Percentiles rank a stretch among this genome's conserved stretches.
Evolutionary conservation across 1,140 invertebrate genomes (phyloP).

Genomic region (Danaus melanippus): DNA sequence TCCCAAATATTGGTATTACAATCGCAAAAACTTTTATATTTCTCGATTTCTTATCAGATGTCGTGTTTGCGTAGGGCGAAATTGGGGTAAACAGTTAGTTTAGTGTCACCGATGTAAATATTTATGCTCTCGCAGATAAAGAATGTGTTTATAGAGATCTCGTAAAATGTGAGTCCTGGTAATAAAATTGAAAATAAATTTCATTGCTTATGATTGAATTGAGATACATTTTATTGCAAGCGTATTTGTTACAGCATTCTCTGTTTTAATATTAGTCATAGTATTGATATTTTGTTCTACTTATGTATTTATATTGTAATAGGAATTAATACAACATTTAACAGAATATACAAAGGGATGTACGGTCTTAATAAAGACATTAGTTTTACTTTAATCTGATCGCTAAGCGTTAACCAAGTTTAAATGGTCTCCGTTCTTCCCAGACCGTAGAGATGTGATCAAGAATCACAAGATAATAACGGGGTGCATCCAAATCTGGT

Average conservation of each 20-base stretch:
- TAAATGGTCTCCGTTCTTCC: no score
- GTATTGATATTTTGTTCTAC: no score
- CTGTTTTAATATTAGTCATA: no score
- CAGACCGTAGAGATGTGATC: no score
- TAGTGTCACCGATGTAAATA: constrained; percentile 35
- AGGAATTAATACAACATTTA: background rate
- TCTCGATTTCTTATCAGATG: constrained; percentile 16
- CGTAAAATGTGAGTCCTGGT: constrained; percentile 28
- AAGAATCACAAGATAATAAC: no score
- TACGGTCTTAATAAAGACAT: background rate
- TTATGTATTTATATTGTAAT: no score
- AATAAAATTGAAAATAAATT: constrained; percentile 30
- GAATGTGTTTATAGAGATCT: constrained; percentile 30
- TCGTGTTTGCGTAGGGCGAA: constrained; percentile 31
- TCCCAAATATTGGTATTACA: no score
- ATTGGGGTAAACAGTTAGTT: constrained; percentile 28
- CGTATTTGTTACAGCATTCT: no score
- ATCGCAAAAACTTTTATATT: constrained; percentile 28
- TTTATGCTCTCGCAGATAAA: constrained; percentile 34
- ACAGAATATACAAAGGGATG: constrained; percentile 1
- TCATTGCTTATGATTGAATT: constrained; percentile 23
- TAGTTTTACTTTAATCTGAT: no score
- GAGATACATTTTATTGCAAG: constrained; percentile 9
- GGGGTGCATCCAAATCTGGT: no score
- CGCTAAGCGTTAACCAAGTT: no score